These are phyloP conservation scores for Nycticebus coucang DNA, from an alignment of 2,113 vertebrate species.

Conservation along the genomic window DNA sequence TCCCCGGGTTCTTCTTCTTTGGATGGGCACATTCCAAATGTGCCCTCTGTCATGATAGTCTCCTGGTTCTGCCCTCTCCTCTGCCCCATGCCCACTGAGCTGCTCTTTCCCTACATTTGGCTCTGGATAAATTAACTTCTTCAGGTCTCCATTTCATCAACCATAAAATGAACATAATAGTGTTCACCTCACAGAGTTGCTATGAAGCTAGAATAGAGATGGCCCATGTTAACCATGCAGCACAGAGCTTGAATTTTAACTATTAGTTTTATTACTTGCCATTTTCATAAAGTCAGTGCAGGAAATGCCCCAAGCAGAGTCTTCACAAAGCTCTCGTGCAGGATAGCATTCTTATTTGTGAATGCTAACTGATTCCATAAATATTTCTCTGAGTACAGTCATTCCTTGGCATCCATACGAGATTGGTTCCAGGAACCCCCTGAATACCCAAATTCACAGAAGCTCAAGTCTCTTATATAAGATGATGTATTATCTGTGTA, in stretches of 20 bases:
- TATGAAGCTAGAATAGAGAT: neutral
- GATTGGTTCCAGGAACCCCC: neutral
- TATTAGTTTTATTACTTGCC: neutral
- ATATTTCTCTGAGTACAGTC: neutral
- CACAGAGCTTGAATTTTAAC: neutral
- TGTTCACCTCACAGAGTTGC: neutral
- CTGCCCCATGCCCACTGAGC: neutral
- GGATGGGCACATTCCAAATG: neutral
- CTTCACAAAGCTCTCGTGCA: neutral
- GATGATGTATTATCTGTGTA: neutral
- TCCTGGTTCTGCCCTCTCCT: neutral
- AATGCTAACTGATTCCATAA: neutral
- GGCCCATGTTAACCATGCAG: neutral
- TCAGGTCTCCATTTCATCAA: neutral
- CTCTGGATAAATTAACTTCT: neutral
- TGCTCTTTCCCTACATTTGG: neutral
- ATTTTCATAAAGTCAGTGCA: neutral
- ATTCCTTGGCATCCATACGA: neutral
- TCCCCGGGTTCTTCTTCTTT: neutral
- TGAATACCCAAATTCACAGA: neutral
- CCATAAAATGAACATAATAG: neutral
- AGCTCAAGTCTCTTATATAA: neutral
- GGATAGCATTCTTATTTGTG: neutral
- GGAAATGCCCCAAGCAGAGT: neutral
- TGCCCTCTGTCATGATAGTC: neutral